These are phyloP conservation scores for Diploscapter pachys DNA, from an alignment of 1,140 invertebrate genomes.

Conservation along the genomic window DNA sequence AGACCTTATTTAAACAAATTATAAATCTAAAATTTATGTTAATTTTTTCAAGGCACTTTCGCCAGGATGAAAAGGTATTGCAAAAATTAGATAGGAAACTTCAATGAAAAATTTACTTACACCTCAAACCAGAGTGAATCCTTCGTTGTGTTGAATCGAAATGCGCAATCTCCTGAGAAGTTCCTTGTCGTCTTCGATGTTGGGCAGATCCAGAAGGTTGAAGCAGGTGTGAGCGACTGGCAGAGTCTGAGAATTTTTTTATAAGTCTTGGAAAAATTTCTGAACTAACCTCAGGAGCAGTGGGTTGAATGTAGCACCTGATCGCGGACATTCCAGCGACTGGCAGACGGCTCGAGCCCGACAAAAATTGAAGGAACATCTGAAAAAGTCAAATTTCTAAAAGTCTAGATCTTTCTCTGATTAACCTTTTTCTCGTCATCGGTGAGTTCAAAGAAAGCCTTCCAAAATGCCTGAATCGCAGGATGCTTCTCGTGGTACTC, in stretches of 20 bases:
- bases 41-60: no score
- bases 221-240: constrained; percentile 97
- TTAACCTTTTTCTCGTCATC: constrained; percentile 76
- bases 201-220: constrained; percentile 87
- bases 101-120: no score
- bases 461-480: constrained; percentile 87
- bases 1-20: constrained; percentile 1
- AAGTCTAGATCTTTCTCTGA: no score
- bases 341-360: constrained; percentile 90
- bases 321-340: constrained; percentile 89
- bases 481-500: constrained; percentile 77
- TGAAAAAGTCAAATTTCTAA: not conserved
- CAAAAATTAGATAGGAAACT: constrained; percentile 4
- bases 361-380: constrained; percentile 87
- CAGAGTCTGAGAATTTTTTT: constrained; percentile 64
- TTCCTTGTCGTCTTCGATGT: constrained; percentile 74
- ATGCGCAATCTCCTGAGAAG: constrained; percentile 78
- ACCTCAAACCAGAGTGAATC: constrained; percentile 75
- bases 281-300: constrained; percentile 66
- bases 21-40: not conserved
- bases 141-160: constrained; percentile 88
- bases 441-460: constrained; percentile 81
- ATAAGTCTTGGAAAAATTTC: not conserved
- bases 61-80: not conserved
- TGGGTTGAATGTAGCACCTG: constrained; percentile 82